Base-by-base conservation (phyloP, 1,140 invertebrate genomes). In the Marisa cornuarietis region DNA sequence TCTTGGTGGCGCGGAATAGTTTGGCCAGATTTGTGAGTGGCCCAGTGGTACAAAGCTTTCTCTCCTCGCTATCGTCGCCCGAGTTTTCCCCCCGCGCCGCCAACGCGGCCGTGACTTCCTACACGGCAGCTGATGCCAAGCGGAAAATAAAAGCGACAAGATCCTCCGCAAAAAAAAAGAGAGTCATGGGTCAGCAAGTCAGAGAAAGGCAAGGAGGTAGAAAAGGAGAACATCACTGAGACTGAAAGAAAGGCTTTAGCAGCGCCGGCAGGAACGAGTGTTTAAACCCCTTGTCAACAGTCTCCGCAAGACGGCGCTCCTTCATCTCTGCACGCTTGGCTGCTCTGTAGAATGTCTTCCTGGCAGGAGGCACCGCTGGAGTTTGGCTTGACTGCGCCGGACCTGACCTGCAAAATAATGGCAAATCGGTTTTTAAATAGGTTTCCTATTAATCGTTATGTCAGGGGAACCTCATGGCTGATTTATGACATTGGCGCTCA, bases 341-440 rank as follows among this genome's bases (percentile, higher is more conserved):
- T 68, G 65, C 3, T 31, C 22, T 11, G 65, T 13, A 11, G 65
- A 68, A 68, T 68, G 65, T 68, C 22, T 10, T 68, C 4, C n/a
- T 31, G 22, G 65, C 65, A 68, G 65, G 65, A 68, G 65, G 65
- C 22, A 31, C n/a, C 65, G 65, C 11, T 68, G 22, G 65, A 68
- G n/a, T n/a, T n/a, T 68, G 65, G n/a, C 22, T n/a, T 68, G n/a
- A 11, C 65, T n/a, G 26, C 26, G n/a, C 65, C 9, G 65, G 65
- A 11, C 13, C 22, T 31, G 65, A 31, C 65, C 65, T n/a, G 26
- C n/a, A 2, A 68, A 10, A 68, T 1, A 68, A 42, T 16, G 26
- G 65, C 65, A 68, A 68, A 68, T 68, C n/a, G 65, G 6, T 68
- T 68, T 68, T 31, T 68, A 68, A 68, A 68, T 31, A 68, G 65